Evolutionary conservation across 2,113 vertebrate species (phyloP), one percentile per base, ranked within the genome.

Genomic region (Xenus cinereus): DNA sequence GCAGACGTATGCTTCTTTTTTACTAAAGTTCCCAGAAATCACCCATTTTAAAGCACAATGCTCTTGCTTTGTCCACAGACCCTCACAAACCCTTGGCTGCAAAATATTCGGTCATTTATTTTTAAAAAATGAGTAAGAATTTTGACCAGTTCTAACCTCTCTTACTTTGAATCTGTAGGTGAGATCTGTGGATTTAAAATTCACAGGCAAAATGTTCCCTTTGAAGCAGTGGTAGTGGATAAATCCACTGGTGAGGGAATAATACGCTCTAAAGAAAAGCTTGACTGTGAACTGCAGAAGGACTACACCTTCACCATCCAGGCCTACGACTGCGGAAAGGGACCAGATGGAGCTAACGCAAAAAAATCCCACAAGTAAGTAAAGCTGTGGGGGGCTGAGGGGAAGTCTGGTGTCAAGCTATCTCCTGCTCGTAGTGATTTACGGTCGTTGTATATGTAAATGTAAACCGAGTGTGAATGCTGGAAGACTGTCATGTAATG

Each of bases 171-270:
- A 92, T 94, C 96, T 96, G 67, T 94, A 98, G 99, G 99, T 98
- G 99, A 99, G 98, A 99, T 99, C 91, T 99, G 99, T 91, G 99
- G 99, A 91, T 99, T 99, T 99, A 99, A 99, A 97, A 99, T 99
- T 94, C 99, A 99, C 0, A 99, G 99, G 76, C 99, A 99, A 66
- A 99, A 99, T 85, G 99, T 99, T 74, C 99, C 99, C 74, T 99
- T 99, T 72, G 99, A 99, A 82, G 99, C 99, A 22, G 98, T 99
- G 98, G 99, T 99, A 67, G 98, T 99, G 98, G 99, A 99, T 97
- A 99, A 99, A 89, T 99, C 99, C 98, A 99, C 99, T 33, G 99
- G 99, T 0, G 99, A 99, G 97, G 99, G 99, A 10, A 96, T 99
- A 13, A 99, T 99, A 28, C 98, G 99, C 84, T 98, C 99, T 7